Base-by-base conservation (phyloP, 2,113 vertebrate species). In the Corvus hawaiiensis region DNA sequence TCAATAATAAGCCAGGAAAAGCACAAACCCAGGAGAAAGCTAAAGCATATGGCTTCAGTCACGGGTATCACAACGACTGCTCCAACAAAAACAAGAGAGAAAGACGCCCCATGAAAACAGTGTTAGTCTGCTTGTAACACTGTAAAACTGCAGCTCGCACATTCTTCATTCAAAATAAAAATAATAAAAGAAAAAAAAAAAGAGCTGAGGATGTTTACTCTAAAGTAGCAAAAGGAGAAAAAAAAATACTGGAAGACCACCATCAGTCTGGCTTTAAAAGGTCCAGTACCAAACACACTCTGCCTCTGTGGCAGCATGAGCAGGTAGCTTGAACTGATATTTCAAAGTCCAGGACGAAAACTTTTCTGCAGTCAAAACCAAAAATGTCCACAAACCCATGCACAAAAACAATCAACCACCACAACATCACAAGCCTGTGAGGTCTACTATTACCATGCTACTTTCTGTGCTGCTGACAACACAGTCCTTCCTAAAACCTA, bases 91-190 rank as follows among this genome's bases (percentile, higher is more conserved):
- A 83, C n/a, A 71, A 28, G 58, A 88, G 49, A 88, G 46, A 72
- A 92, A 92, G 85, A 86, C 0, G 0, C 15, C 63, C 68, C 58
- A n/a, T 0, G 2, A 30, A 87, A 81, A 91, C 24, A 43, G 63
- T 14, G 78, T 88, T 90, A 94, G 75, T 20, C 93, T 76, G 93
- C 71, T 76, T 85, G 86, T 92, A 85, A 90, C 93, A 72, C 93
- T 72, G 28, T 6, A 46, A 46, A 82, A 64, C 49, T 62, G 51
- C 71, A 90, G 59, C 79, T 96, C 16, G 0, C 82, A 64, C 58
- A 2, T 59, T 28, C 32, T 20, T 41, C 11, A 17, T 21, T 37
- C 13, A 48, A 81, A 84, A 69, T 23, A 23, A 51, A 54, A 84
- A 49, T 13, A 21, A 66, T 6, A 41, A n/a, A 15, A 39, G 9